Conservation (phyloP, 2,888 invertebrate genomes). For the Cryptocephalus primarius region DNA sequence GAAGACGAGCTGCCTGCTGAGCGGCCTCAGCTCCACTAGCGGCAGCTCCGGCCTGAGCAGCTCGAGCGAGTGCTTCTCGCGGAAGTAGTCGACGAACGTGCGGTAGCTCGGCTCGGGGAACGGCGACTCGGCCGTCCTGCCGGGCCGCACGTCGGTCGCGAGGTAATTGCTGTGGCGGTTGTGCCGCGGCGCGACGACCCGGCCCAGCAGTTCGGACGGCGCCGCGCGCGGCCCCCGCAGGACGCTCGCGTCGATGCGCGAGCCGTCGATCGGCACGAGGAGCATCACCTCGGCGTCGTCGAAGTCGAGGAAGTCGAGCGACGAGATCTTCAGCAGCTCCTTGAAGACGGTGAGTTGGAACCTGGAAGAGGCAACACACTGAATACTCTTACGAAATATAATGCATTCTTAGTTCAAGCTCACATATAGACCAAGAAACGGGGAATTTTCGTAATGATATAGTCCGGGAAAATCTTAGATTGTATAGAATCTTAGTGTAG, state of each 20-base stretch:
- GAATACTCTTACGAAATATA: too few species aligned
- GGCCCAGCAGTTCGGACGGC: too few species aligned
- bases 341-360: constrained; percentile 68
- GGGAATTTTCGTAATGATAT: too few species aligned
- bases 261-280: constrained; percentile 36
- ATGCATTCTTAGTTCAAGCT: too few species aligned
- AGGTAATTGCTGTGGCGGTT: too few species aligned
- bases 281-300: constrained; percentile 39
- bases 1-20: constrained; percentile 48
- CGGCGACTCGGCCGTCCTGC: constrained; percentile 50
- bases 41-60: constrained; percentile 60
- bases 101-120: constrained; percentile 52
- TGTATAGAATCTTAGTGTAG: too few species aligned
- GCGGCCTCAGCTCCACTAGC: constrained; percentile 67
- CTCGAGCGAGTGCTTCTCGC: constrained; percentile 56
- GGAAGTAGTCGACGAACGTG: constrained; percentile 67
- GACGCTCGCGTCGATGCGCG: too few species aligned
- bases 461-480: too few species aligned
- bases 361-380: constrained; percentile 11
- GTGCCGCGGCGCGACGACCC: too few species aligned
- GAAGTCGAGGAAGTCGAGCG: constrained; percentile 45
- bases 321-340: constrained; percentile 53
- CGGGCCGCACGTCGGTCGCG: constrained; percentile 44
- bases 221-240: too few species aligned
- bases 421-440: too few species aligned